A percentile compares a stretch with the other conserved stretches of the same genome.
These are phyloP conservation scores for Anolis apletophallus DNA, from an alignment of 2,797 vertebrate genomes.

Conservation along the genomic window DNA sequence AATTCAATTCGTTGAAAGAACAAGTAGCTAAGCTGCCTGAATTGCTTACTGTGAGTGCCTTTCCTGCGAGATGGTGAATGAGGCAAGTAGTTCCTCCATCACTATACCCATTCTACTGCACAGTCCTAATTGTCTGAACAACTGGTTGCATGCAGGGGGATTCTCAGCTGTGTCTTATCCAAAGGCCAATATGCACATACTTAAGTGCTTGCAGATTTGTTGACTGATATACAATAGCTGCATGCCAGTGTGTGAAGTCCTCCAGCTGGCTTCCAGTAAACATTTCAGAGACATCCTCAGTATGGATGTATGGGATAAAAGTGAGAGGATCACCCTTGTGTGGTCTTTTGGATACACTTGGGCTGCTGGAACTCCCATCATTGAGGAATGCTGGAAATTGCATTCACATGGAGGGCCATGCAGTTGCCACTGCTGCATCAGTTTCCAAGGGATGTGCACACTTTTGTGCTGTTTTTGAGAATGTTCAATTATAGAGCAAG, in stretches of 20 bases:
- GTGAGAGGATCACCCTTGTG: too few relatives aligned
- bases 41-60: too few relatives aligned
- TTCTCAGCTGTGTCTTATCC: neutral
- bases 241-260: neutral
- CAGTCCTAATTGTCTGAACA: neutral
- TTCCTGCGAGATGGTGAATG: too few relatives aligned
- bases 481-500: too few relatives aligned
- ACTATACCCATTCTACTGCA: neutral
- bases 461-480: neutral
- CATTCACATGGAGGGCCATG: too few relatives aligned
- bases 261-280: neutral
- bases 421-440: too few relatives aligned
- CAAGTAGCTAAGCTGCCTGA: too few relatives aligned
- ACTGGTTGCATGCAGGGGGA: neutral
- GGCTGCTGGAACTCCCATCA: too few relatives aligned
- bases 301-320: neutral
- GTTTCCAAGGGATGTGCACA: neutral
- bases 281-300: neutral
- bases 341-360: too few relatives aligned
- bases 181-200: neutral
- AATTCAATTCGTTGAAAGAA: too few relatives aligned
- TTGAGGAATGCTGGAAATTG: too few relatives aligned
- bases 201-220: neutral
- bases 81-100: too few relatives aligned
- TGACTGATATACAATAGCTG: neutral